Evolutionary conservation across 2,797 vertebrate species (phyloP).

Genomic region (Hemibagrus guttatus): DNA sequence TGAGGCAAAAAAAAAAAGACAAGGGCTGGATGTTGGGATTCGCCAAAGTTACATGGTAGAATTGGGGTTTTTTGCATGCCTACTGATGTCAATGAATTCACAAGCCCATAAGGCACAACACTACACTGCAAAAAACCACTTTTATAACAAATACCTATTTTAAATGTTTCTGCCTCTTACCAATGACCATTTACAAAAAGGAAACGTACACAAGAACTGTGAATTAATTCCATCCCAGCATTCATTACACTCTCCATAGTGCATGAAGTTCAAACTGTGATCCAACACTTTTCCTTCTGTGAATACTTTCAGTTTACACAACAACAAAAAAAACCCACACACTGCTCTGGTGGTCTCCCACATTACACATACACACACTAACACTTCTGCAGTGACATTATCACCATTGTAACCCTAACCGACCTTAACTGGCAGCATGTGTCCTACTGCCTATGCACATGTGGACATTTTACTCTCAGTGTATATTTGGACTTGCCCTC

Average conservation of each 20-base stretch:
- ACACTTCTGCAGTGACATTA: constrained; percentile 14
- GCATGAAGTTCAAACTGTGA: constrained; percentile 12
- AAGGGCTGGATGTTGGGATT: not conserved
- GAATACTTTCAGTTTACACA: constrained; percentile 24
- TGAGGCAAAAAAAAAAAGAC: not conserved
- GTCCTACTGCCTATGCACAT: not conserved
- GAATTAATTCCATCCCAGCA: constrained; percentile 14
- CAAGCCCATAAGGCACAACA: not conserved
- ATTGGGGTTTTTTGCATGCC: not conserved
- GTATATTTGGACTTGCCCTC: not conserved
- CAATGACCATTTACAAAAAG: not conserved
- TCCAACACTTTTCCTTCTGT: constrained; percentile 24
- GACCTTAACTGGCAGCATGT: constrained; percentile 7
- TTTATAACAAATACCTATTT: not conserved
- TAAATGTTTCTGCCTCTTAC: not conserved
- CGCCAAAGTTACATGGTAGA: not conserved
- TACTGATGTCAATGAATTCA: not conserved
- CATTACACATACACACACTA: constrained; percentile 29
- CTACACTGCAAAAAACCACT: not conserved
- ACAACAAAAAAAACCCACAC: constrained; percentile 9
- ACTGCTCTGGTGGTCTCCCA: constrained; percentile 42
- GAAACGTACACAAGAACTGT: not conserved
- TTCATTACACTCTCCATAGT: not conserved
- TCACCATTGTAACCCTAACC: not conserved
- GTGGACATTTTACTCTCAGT: not conserved